phyloP scores from a whole-genome alignment of 2,113 vertebrate genomes.

The Tachuris rubrigastra region DNA sequence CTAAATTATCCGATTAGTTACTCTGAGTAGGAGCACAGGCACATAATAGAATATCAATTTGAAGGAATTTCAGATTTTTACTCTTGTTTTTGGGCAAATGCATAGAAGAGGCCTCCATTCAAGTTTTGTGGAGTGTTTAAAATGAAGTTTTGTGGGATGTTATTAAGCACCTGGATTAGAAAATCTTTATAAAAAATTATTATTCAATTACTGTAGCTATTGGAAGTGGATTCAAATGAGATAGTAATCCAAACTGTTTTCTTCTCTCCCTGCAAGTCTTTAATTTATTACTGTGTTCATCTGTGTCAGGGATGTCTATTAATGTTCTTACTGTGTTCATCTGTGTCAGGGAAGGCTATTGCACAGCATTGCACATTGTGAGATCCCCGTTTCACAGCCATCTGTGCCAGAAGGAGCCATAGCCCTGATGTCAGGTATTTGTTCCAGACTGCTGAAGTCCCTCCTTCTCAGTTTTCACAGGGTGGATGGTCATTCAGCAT shows the following conservation, averaged over 20 bases:
- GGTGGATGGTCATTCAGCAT: background rate
- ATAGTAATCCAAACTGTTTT: background rate
- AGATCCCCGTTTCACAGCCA: too few species aligned
- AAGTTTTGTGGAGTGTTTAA: background rate
- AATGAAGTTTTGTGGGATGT: background rate
- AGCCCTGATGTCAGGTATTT: background rate
- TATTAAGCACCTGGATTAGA: background rate
- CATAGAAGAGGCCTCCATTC: background rate
- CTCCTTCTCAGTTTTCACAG: background rate
- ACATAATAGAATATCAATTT: background rate
- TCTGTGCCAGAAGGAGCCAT: background rate
- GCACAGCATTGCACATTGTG: too few species aligned
- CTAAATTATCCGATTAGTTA: slow-evolving; percentile 33
- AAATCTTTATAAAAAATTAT: background rate
- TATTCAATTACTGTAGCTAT: background rate
- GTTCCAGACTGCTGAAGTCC: background rate
- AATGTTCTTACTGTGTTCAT: too few species aligned
- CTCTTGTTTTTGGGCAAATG: background rate
- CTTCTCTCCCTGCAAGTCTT: background rate
- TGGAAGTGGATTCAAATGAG: background rate
- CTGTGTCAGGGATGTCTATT: background rate
- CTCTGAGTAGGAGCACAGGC: background rate
- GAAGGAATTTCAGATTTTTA: background rate
- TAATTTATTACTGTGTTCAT: background rate
- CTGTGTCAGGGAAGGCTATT: too few species aligned